Base-by-base conservation (phyloP, 1,140 invertebrate species). In the Diachasmimorpha longicaudata region DNA sequence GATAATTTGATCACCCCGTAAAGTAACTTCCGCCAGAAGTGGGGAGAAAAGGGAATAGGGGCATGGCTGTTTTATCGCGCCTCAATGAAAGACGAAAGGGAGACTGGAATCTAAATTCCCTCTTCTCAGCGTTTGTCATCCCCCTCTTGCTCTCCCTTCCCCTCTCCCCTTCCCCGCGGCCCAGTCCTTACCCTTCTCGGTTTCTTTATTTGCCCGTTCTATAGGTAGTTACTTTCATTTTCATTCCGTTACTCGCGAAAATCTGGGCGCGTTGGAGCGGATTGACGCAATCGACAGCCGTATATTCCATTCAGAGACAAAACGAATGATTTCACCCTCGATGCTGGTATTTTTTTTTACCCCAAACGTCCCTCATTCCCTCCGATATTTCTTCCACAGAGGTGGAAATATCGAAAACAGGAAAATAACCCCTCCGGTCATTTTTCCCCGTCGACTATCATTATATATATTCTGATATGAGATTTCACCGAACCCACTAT, bases 381-480 rank as follows among this genome's bases (percentile, higher is more conserved):
- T 48, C 37, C 42, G 21, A 25, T 70, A 25, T 70, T 46, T 70
- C 37, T 70, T 21, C 23, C 21, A 14, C 58, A 63, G 48, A 4
- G 19, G 48, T 52, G 69, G 42, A 25, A 70, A 70, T 46, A 13
- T 25, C 19, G 14, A 6, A 25, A 48, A 44, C 48, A 48, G 14
- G 0, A 11, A 63, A 63, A 63, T 63, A 63, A 0, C 58, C 58
- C 23, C 23, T 63, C 58, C 13, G 58, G 58, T 63, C 21, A 63
- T 63, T 63, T 31, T 13, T 63, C 23, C 6, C 23, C 0, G 23
- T 4, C 13, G 4, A 0, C 19, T 63, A 63, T 63, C 21, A 42
- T 25, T 70, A 48, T 46, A 25, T 70, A 42, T 70, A 70, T 70
- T 70, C 42, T 48, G 19, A 75, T 69, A 75, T 75, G 69, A 69